phyloP scores from a whole-genome alignment of 2,113 vertebrate genomes.

The Hystrix cristata region DNA sequence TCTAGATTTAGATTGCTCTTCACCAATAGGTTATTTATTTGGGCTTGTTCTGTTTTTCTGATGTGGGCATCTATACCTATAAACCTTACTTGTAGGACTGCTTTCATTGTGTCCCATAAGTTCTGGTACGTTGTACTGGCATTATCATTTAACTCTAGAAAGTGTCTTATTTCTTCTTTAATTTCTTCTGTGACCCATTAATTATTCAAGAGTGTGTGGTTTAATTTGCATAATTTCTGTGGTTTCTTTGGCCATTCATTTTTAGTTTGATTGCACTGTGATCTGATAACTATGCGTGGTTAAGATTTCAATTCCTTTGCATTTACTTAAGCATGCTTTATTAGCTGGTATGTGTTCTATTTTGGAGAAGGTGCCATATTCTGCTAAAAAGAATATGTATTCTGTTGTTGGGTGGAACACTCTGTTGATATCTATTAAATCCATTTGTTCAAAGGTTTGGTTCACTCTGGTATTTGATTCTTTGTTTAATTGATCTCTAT shows the following conservation, averaged over 20 bases:
- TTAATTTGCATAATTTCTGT: not conserved
- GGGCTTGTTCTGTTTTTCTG: not conserved
- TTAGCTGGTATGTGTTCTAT: not conserved
- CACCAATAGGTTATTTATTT: not conserved
- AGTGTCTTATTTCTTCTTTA: not conserved
- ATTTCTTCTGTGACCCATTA: not conserved
- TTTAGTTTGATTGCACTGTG: not conserved
- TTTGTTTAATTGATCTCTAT: not conserved
- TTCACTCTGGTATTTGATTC: not conserved
- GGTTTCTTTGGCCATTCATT: not conserved
- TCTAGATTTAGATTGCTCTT: not conserved
- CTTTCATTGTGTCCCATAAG: not conserved
- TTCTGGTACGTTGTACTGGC: not conserved
- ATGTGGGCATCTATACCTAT: not conserved
- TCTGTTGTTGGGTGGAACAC: not conserved
- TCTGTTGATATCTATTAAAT: too few species aligned
- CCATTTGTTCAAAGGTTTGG: not conserved
- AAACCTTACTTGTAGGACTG: not conserved
- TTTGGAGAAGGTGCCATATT: not conserved
- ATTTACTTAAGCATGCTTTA: not conserved
- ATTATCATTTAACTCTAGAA: not conserved
- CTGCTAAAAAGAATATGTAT: not conserved
- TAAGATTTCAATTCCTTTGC: not conserved
- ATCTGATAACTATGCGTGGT: not conserved
- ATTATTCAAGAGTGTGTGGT: not conserved